Evolutionary conservation across 2,113 vertebrate species (phyloP).

Genomic region (Girardinichthys multiradiatus): DNA sequence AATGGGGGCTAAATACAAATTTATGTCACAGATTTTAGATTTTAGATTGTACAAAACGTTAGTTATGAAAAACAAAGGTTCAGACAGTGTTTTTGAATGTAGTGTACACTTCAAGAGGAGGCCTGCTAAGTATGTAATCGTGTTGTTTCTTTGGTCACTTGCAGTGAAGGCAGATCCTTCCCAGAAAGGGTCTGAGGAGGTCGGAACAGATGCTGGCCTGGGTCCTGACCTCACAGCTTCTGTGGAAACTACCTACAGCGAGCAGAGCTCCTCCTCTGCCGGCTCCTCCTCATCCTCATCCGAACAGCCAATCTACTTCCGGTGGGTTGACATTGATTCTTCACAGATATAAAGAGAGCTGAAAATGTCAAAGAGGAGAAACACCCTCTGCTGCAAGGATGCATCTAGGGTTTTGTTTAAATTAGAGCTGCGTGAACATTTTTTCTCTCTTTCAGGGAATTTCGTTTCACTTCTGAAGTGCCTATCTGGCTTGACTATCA

Average conservation of each 20-base stretch:
- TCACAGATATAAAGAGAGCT: neutral
- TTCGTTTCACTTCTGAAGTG: conserved; percentile 92
- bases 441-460: conserved; percentile 80
- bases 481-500: conserved; percentile 95
- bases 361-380: neutral
- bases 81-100: too few species aligned
- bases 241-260: conserved; percentile 80
- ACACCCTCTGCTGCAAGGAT: neutral
- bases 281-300: conserved; percentile 81
- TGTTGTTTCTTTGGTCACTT: neutral
- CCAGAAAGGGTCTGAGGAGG: conserved; percentile 71
- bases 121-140: neutral
- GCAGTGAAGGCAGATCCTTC: conserved; percentile 77
- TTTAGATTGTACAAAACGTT: too few species aligned
- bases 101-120: neutral
- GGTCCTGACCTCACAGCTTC: conserved; percentile 74
- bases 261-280: conserved; percentile 82
- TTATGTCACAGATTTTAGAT: too few species aligned
- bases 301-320: conserved; percentile 92
- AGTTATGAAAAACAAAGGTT: too few species aligned
- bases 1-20: too few species aligned
- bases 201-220: conserved; percentile 59
- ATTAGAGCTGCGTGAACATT: neutral
- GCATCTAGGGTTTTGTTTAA: neutral
- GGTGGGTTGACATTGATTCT: conserved; percentile 68